A percentile compares a stretch with the other conserved stretches of the same genome.
Conservation (phyloP, 2,888 invertebrate species). For the Pyrochroa serraticornis region DNA sequence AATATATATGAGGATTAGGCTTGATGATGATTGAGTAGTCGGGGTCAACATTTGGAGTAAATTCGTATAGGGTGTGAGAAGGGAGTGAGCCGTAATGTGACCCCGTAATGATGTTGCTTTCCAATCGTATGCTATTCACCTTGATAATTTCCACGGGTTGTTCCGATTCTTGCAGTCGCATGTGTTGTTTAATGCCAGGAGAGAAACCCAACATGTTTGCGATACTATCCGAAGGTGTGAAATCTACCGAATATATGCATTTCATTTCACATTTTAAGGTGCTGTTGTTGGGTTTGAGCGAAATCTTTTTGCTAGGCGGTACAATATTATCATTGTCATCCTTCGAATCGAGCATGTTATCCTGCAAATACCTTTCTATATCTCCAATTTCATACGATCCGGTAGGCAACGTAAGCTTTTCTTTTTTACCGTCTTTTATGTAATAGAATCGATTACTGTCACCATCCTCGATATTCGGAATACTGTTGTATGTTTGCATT, state of each 20-base stretch:
- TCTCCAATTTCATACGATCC: no score
- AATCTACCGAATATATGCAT: slow-evolving; percentile 17
- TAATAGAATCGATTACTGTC: no score
- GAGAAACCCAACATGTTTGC: slow-evolving; percentile 17
- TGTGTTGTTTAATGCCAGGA: slow-evolving; percentile 18
- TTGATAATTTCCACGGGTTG: slow-evolving; percentile 32
- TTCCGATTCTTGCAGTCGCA: no score
- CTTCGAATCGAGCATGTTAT: background rate
- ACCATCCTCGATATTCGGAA: no score
- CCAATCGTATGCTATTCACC: slow-evolving; percentile 16
- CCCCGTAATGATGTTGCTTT: slow-evolving; percentile 21
- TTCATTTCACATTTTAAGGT: slow-evolving; percentile 39
- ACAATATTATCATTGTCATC: background rate
- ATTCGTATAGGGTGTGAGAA: slow-evolving; percentile 37
- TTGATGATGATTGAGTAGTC: slow-evolving; percentile 51
- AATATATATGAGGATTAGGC: slow-evolving; percentile 47
- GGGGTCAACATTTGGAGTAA: slow-evolving; percentile 38
- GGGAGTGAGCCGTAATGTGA: slow-evolving; percentile 14
- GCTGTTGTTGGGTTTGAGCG: slow-evolving; percentile 41
- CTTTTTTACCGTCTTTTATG: no score
- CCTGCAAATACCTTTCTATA: background rate
- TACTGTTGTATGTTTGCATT: background rate
- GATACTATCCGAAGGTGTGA: slow-evolving; percentile 20
- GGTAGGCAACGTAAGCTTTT: no score
- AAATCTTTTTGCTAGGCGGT: slow-evolving; percentile 6